Evolutionary conservation across 2,888 invertebrate genomes (phyloP).

Genomic region (Cheiracanthium punctorium): DNA sequence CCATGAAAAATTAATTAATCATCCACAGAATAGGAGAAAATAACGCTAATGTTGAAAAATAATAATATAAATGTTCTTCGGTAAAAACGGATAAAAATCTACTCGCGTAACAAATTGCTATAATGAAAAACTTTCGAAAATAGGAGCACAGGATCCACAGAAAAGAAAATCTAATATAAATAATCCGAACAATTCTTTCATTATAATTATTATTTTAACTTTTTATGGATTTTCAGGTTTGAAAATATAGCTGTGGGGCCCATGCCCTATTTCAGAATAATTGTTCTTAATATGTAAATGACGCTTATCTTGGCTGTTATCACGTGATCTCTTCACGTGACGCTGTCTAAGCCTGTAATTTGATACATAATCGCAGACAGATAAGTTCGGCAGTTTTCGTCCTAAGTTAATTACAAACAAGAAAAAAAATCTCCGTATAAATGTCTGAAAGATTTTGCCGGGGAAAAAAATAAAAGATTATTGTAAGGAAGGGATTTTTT

Average conservation of each 20-base stretch:
- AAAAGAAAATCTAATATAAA: background rate
- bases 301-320: constrained; percentile 25
- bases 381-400: constrained; percentile 40
- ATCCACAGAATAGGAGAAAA: background rate
- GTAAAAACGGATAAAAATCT: background rate
- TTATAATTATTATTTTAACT: background rate
- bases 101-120: background rate
- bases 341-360: constrained; percentile 57
- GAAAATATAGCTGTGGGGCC: constrained; percentile 22
- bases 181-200: background rate
- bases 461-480: background rate
- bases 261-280: constrained; percentile 41
- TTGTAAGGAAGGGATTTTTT: background rate
- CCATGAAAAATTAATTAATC: constrained; percentile 46
- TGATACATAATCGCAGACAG: constrained; percentile 58
- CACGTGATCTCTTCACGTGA: constrained; percentile 42
- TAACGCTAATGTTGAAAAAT: constrained; percentile 21
- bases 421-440: constrained; percentile 22
- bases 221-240: constrained; percentile 34
- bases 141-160: background rate
- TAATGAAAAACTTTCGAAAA: background rate
- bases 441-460: background rate
- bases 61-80: constrained; percentile 3
- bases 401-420: constrained; percentile 58
- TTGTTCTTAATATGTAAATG: constrained; percentile 69